Conservation (phyloP, 1,140 invertebrate species). For the Drosophila gunungcola region DNA sequence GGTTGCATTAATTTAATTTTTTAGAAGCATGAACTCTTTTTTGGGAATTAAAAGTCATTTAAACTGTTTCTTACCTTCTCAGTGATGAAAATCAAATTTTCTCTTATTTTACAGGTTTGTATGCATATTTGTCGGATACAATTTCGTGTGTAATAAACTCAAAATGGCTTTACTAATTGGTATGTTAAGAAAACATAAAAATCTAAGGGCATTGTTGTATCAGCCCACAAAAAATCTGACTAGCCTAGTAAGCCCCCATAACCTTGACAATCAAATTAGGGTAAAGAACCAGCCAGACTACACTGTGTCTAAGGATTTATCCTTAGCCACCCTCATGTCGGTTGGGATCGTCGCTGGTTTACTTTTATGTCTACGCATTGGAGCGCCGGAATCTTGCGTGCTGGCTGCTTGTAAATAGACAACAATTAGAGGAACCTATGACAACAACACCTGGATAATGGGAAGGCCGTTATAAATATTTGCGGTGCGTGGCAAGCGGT, state of each 20-base stretch:
- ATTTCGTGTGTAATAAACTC: neutral
- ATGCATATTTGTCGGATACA: neutral
- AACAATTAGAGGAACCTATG: slow-evolving; percentile 81
- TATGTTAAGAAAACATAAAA: slow-evolving; percentile 29
- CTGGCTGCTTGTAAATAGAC: slow-evolving; percentile 68
- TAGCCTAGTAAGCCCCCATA: slow-evolving; percentile 30
- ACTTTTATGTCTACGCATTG: slow-evolving; percentile 66
- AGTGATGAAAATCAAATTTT: neutral
- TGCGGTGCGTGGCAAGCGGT: slow-evolving; percentile 67
- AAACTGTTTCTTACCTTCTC: neutral
- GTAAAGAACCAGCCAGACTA: slow-evolving; percentile 42
- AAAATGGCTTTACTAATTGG: slow-evolving; percentile 59
- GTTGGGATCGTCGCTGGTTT: slow-evolving; percentile 45
- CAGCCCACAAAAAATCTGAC: neutral
- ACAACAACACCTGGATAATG: slow-evolving; percentile 75
- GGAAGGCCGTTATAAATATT: slow-evolving; percentile 42
- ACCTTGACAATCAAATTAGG: slow-evolving; percentile 75
- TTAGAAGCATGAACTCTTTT: too few species aligned
- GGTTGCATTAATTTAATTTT: too few species aligned
- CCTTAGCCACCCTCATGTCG: slow-evolving; percentile 12
- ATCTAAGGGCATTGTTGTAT: neutral
- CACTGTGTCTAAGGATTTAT: slow-evolving; percentile 13
- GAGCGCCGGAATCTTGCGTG: slow-evolving; percentile 56
- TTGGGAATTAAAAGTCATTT: too few species aligned
- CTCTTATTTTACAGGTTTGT: slow-evolving; percentile 51